Percentiles rank a stretch among this genome's conserved stretches.
Evolutionary conservation across 2,888 invertebrate genomes (phyloP).

Genomic region (Bimastos eiseni): DNA sequence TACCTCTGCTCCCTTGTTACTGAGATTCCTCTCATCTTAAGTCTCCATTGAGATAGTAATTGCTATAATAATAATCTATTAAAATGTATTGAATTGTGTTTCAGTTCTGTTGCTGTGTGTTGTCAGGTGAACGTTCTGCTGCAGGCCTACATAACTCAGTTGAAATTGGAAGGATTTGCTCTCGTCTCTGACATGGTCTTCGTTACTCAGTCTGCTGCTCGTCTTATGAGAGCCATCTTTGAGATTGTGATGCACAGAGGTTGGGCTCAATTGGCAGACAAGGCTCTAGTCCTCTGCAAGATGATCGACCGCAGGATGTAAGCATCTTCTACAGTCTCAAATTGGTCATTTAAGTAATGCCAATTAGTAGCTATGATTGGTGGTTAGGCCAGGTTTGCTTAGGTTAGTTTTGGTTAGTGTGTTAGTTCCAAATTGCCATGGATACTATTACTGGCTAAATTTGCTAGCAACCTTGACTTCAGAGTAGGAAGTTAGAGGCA

Average conservation of each 20-base stretch:
- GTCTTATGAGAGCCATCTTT: constrained; percentile 92
- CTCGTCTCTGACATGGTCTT: constrained; percentile 99
- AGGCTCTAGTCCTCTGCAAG: constrained; percentile 91
- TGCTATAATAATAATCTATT: too few relatives aligned
- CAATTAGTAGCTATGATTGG: too few relatives aligned
- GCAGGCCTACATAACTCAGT: constrained; percentile 96
- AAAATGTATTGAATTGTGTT: neutral
- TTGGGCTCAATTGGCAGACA: constrained; percentile 97
- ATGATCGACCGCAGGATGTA: constrained; percentile 96
- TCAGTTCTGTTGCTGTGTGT: neutral
- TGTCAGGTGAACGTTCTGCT: constrained; percentile 76
- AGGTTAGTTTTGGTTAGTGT: too few relatives aligned
- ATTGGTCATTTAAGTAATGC: too few relatives aligned
- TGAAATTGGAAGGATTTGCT: constrained; percentile 96
- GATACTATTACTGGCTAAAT: too few relatives aligned
- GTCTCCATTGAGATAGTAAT: too few relatives aligned
- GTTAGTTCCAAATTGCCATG: too few relatives aligned
- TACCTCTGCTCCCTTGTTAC: too few relatives aligned
- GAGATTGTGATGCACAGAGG: constrained; percentile 90
- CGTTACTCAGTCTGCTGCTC: constrained; percentile 93
- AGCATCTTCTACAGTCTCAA: constrained; percentile 43
- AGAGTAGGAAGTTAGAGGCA: too few relatives aligned
- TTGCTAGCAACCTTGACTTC: too few relatives aligned
- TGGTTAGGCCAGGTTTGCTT: too few relatives aligned
- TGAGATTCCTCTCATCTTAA: too few relatives aligned